These are phyloP conservation scores for Myanophis thanlyinensis DNA, from an alignment of 2,113 vertebrate species.

Conservation along the genomic window DNA sequence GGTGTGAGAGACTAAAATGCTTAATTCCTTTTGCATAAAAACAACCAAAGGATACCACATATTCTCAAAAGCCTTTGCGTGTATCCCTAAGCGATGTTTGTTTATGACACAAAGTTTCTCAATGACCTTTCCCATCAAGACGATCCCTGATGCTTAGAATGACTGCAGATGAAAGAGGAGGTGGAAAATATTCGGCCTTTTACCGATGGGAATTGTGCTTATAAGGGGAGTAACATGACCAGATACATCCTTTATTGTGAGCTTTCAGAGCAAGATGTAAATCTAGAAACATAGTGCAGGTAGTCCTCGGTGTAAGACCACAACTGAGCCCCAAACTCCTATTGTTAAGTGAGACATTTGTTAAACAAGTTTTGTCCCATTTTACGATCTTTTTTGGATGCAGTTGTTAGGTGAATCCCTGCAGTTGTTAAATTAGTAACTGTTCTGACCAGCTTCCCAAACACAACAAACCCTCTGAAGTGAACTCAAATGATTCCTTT, in stretches of 20 bases:
- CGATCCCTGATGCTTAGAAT: background rate
- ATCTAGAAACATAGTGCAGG: too few relatives aligned
- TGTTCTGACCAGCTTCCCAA: too few relatives aligned
- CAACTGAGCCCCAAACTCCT: too few relatives aligned
- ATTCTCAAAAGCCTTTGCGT: background rate
- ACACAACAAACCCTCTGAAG: too few relatives aligned
- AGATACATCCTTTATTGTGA: background rate
- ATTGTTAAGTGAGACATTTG: too few relatives aligned
- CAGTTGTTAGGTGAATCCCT: too few relatives aligned
- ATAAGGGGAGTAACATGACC: background rate
- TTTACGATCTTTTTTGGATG: too few relatives aligned
- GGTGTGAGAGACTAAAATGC: background rate
- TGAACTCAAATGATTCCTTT: too few relatives aligned
- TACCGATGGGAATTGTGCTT: background rate
- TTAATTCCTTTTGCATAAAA: conserved; percentile 11
- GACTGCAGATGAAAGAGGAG: background rate
- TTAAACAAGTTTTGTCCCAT: too few relatives aligned
- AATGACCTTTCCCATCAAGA: background rate
- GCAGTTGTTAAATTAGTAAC: too few relatives aligned
- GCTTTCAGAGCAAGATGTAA: background rate
- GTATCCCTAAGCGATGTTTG: background rate
- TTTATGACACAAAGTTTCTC: background rate
- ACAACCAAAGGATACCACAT: background rate
- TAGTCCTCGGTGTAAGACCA: too few relatives aligned
- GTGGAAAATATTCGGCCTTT: background rate